These are phyloP conservation scores for Diarsia dahlii DNA, from an alignment of 2,888 invertebrate genomes.

Conservation along the genomic window DNA sequence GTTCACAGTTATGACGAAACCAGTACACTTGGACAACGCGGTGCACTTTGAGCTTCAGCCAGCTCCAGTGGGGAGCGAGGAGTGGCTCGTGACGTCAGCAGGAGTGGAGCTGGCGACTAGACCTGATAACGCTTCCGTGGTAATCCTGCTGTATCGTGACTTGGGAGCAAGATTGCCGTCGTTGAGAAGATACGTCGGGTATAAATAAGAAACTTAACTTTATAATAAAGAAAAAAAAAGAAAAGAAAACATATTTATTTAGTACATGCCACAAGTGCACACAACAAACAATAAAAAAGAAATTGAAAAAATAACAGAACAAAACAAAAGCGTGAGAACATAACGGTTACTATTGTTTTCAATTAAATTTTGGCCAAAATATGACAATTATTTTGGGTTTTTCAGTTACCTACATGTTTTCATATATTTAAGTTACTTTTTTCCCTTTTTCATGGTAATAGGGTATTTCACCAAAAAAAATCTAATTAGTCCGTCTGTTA, in stretches of 20 bases:
- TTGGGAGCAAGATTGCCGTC: conserved; percentile 92
- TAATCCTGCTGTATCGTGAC: conserved; percentile 92
- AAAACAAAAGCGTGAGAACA: too few relatives aligned
- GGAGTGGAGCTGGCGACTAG: conserved; percentile 81
- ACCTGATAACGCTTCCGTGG: conserved; percentile 79
- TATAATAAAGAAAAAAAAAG: too few relatives aligned
- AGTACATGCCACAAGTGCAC: too few relatives aligned
- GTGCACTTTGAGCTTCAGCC: conserved; percentile 81
- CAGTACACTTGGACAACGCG: conserved; percentile 77
- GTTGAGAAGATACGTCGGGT: conserved; percentile 88
- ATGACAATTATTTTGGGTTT: background rate
- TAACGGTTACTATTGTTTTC: background rate
- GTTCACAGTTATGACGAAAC: conserved; percentile 79
- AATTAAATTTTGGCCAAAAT: background rate
- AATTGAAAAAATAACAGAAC: too few relatives aligned
- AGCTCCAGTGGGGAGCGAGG: conserved; percentile 69
- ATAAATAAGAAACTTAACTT: conserved; percentile 85
- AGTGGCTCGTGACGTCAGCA: conserved; percentile 82
- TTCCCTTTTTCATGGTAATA: conserved; percentile 54
- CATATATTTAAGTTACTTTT: conserved; percentile 24
- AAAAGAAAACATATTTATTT: too few relatives aligned
- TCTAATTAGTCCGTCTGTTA: too few relatives aligned
- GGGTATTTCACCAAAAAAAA: too few relatives aligned
- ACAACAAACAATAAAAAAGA: too few relatives aligned
- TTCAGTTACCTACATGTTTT: background rate